Evolutionary conservation across 2,113 vertebrate species (phyloP), one percentile per base, ranked within the genome.

Genomic region (Salminus brasiliensis): DNA sequence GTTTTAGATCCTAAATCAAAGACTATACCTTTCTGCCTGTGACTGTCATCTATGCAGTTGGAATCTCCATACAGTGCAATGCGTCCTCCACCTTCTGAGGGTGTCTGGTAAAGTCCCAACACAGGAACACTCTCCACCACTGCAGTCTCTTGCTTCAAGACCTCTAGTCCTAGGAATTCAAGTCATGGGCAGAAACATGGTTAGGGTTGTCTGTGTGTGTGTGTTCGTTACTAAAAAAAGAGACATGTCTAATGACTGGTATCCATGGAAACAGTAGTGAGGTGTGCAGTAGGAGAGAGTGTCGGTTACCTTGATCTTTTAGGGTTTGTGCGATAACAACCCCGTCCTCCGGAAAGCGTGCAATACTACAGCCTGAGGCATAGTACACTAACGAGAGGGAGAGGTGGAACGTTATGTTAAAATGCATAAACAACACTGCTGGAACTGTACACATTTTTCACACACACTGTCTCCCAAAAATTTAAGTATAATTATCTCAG

Each of bases 31-130:
- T 98, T 99, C 88, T 98, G 98, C 11, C 98, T 92, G 87, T 99
- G 98, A 87, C 97, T 99, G 89, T 99, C 98, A 4, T 99, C 98
- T 81, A 99, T 90, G 87, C 98, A 99, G 76, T 99, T 99, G 0
- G 98, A 99, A 81, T 99, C 98, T 0, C 98, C 98, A 0, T 99
- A 99, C 66, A 99, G 91, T 70, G 95, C 96, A 0, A 99, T 96
- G 0, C 97, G 95, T 15, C 98, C 98, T 5, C 97, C 95, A 0
- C 96, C 95, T 27, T 98, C 98, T 0, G 92, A 92, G 0, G 95
- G 95, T 3, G 95, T 95, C 88, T 99, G 98, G 90, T 97, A 98
- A 43, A 99, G 93, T 25, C 98, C 98, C 72, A 99, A 89, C 86
- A 99, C 94, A 77, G 97, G 96, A 62, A 99, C 94, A 0, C 95